Percentiles rank a stretch among this genome's conserved stretches.
phyloP scores from a whole-genome alignment of 2,797 vertebrate species.

The Gambusia yucatana region DNA sequence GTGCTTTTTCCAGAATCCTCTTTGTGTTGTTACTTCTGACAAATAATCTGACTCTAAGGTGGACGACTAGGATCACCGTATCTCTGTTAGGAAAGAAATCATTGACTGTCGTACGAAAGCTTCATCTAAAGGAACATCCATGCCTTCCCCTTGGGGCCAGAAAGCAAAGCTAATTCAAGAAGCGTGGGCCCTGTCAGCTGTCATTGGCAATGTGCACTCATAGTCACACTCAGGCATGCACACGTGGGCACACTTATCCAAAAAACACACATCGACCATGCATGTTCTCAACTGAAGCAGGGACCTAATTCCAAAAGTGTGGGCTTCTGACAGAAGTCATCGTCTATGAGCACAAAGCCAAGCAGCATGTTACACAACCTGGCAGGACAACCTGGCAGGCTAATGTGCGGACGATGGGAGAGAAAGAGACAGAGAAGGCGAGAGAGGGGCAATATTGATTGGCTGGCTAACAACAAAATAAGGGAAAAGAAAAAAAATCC shows the following conservation, averaged over 20 bases:
- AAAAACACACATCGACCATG: constrained; percentile 38
- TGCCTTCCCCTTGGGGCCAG: constrained; percentile 54
- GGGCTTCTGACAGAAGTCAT: constrained; percentile 68
- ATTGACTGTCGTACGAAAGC: constrained; percentile 42
- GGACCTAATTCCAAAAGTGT: constrained; percentile 65
- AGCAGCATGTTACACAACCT: constrained; percentile 62
- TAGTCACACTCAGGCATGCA: constrained; percentile 42
- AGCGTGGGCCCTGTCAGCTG: constrained; percentile 73
- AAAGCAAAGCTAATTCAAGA: constrained; percentile 76
- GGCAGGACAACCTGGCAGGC: constrained; percentile 48
- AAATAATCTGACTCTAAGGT: constrained; percentile 42
- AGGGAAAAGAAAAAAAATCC: constrained; percentile 25
- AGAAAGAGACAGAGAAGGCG: constrained; percentile 1
- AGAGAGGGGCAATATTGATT: constrained; percentile 42
- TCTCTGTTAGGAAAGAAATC: constrained; percentile 26
- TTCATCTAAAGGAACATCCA: constrained; percentile 56
- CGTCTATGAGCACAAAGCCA: constrained; percentile 51
- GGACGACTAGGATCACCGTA: background rate
- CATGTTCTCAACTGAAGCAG: constrained; percentile 30
- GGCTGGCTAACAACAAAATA: constrained; percentile 14
- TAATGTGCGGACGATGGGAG: constrained; percentile 27
- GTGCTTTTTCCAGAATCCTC: constrained; percentile 6
- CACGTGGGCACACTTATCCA: constrained; percentile 42
- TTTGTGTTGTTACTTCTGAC: constrained; percentile 16
- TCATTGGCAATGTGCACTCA: constrained; percentile 51